Evolutionary conservation across 1,140 invertebrate genomes (phyloP).

Genomic region (Rhizoglyphus robini): DNA sequence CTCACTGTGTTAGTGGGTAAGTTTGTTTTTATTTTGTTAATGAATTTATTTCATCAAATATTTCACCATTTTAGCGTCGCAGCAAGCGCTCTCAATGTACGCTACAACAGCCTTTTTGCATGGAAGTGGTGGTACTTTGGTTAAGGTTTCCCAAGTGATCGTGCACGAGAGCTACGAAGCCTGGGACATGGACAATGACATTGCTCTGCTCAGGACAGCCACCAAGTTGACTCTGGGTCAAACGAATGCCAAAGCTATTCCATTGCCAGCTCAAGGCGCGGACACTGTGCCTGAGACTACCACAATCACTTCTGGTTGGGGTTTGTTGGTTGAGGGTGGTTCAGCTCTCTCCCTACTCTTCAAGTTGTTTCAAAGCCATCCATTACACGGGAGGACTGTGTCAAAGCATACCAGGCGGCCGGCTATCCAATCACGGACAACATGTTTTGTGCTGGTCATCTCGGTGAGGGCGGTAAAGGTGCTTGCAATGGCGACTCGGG

Average conservation of each 20-base stretch:
- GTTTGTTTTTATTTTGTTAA: too few relatives aligned
- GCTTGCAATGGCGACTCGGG: constrained; percentile 58
- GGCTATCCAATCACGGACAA: too few relatives aligned
- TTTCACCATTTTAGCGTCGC: too few relatives aligned
- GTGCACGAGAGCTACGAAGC: constrained; percentile 5
- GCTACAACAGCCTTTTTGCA: not conserved
- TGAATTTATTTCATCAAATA: too few relatives aligned
- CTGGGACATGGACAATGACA: constrained; percentile 13
- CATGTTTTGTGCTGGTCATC: too few relatives aligned
- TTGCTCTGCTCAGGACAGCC: not conserved
- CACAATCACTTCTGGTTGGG: constrained; percentile 21
- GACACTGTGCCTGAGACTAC: not conserved
- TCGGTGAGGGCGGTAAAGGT: too few relatives aligned
- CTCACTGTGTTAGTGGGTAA: too few relatives aligned
- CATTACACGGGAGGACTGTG: not conserved
- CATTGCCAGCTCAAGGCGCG: constrained; percentile 1
- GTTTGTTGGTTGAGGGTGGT: not conserved
- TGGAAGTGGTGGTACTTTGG: not conserved
- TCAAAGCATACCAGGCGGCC: too few relatives aligned
- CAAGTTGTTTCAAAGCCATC: not conserved
- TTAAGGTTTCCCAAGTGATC: not conserved
- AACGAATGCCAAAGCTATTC: not conserved
- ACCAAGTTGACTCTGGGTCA: not conserved
- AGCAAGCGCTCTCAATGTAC: too few relatives aligned
- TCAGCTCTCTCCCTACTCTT: too few relatives aligned